Conservation (phyloP, 2,113 vertebrate species). For the Orthonyx spaldingii region DNA sequence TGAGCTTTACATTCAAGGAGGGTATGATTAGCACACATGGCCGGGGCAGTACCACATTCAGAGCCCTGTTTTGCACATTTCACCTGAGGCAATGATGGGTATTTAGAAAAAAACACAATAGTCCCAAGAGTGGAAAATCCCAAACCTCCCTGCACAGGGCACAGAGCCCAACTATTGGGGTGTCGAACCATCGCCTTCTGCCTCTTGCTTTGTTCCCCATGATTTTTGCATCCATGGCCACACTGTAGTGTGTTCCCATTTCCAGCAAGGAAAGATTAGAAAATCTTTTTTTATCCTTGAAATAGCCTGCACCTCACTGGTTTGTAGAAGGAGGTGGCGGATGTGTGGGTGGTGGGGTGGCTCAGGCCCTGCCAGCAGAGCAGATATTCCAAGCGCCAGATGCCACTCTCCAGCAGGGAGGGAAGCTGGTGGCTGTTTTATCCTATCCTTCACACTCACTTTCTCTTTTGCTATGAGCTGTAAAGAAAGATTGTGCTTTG, state of each 20-base stretch:
- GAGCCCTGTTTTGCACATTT: neutral
- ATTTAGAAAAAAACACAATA: neutral
- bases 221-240: neutral
- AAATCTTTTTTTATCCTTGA: neutral
- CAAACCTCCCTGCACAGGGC: neutral
- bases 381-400: neutral
- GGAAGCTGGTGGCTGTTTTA: neutral
- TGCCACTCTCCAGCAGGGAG: neutral
- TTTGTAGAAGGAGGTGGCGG: neutral
- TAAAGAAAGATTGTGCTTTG: neutral
- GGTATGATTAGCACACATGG: neutral
- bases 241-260: neutral
- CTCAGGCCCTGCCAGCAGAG: neutral
- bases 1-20: neutral
- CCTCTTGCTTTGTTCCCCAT: neutral
- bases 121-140: neutral
- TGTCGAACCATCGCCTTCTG: neutral
- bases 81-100: neutral
- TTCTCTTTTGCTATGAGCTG: neutral
- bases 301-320: neutral
- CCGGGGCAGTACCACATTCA: neutral
- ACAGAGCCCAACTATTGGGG: neutral
- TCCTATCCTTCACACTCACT: neutral
- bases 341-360: too few species aligned
- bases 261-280: neutral